Evolutionary conservation across 2,888 invertebrate species (phyloP).

Genomic region (Drosophila quinaria): DNA sequence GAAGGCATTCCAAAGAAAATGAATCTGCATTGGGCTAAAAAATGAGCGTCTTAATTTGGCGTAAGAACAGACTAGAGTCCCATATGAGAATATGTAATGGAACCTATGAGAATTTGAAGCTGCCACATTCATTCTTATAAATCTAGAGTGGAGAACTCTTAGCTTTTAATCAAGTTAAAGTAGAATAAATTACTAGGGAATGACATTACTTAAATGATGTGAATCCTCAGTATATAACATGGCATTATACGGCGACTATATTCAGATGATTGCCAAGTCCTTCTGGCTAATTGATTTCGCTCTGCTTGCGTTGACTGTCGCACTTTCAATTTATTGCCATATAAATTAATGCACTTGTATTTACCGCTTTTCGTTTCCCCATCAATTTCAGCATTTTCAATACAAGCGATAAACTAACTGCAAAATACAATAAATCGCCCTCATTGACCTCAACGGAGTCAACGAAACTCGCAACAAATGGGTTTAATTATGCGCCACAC

Average conservation of each 20-base stretch:
- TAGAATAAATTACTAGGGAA: neutral
- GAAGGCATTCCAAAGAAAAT: slow-evolving; percentile 7
- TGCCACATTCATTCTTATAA: slow-evolving; percentile 15
- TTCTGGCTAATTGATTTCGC: slow-evolving; percentile 9
- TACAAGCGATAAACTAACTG: slow-evolving; percentile 69
- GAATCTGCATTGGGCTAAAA: slow-evolving; percentile 9
- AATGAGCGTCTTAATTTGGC: slow-evolving; percentile 14
- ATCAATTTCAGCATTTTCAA: slow-evolving; percentile 41
- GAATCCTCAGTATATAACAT: neutral
- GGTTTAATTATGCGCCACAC: slow-evolving; percentile 74
- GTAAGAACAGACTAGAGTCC: neutral
- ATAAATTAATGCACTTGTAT: slow-evolving; percentile 35
- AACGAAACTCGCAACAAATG: slow-evolving; percentile 66
- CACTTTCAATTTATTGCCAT: slow-evolving; percentile 38
- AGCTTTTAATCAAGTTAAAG: slow-evolving; percentile 16
- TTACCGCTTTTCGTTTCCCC: slow-evolving; percentile 6
- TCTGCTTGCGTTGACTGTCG: slow-evolving; percentile 2
- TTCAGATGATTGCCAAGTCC: neutral
- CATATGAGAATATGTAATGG: slow-evolving; percentile 2
- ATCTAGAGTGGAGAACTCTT: neutral
- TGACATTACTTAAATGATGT: neutral
- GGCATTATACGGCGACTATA: neutral
- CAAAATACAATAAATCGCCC: slow-evolving; percentile 70
- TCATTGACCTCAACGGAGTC: slow-evolving; percentile 40
- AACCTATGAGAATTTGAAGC: slow-evolving; percentile 3